Conservation (phyloP, 2,888 invertebrate species). For the Cryptophagus acutangulus region DNA sequence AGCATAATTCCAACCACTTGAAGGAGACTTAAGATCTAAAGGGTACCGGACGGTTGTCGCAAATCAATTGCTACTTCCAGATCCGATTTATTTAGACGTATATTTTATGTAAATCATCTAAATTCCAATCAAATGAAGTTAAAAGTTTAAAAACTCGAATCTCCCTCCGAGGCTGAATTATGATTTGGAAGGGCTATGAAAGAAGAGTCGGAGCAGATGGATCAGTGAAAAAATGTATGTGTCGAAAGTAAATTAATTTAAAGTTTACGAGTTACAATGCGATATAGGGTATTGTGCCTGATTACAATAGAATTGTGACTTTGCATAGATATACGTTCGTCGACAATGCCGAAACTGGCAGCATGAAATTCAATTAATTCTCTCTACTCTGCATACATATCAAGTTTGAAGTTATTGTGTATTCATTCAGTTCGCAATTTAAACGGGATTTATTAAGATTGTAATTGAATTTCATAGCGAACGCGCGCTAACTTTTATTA, state of each 20-base stretch:
- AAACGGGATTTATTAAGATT: constrained; percentile 28
- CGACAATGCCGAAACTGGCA: constrained; percentile 38
- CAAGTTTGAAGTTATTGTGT: constrained; percentile 13
- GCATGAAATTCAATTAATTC: constrained; percentile 42
- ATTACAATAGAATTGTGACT: constrained; percentile 46
- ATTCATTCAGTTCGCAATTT: constrained; percentile 26
- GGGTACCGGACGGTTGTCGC: too few species aligned
- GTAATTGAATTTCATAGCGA: constrained; percentile 27
- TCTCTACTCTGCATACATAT: constrained; percentile 31
- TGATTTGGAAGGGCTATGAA: too few species aligned
- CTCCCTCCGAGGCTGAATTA: too few species aligned
- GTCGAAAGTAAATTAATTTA: constrained; percentile 40
- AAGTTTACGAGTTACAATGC: constrained; percentile 43
- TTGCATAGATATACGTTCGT: constrained; percentile 43
- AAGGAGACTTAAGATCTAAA: too few species aligned
- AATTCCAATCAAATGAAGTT: too few species aligned
- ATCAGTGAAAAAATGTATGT: too few species aligned
- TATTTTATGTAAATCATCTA: too few species aligned
- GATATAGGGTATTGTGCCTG: constrained; percentile 39
- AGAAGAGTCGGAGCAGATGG: too few species aligned
- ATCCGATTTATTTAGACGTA: too few species aligned
- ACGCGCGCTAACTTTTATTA: constrained; percentile 22
- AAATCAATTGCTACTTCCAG: too few species aligned
- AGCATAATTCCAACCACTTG: too few species aligned
- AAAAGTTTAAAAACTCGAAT: too few species aligned